phyloP scores from a whole-genome alignment of 2,888 invertebrate species.

The Drosophila maculinotata region DNA sequence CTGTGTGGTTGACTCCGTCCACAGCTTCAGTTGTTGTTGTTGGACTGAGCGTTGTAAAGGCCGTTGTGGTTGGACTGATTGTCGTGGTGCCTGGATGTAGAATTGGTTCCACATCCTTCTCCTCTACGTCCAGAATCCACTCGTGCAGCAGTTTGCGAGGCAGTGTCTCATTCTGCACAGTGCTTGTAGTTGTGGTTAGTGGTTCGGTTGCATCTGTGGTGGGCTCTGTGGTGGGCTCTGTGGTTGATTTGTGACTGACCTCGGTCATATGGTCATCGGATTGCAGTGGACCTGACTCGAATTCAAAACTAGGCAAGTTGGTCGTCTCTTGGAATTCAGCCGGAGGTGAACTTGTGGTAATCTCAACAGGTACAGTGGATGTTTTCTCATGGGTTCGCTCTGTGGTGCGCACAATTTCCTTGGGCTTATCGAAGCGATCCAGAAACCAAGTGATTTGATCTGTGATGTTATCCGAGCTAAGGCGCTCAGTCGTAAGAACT shows the following conservation, averaged over 20 bases:
- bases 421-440: slow-evolving; percentile 61
- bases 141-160: slow-evolving; percentile 39
- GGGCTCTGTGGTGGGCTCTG: slow-evolving; percentile 6
- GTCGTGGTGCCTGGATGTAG: slow-evolving; percentile 9
- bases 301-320: slow-evolving; percentile 9
- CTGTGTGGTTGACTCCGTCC: slow-evolving; percentile 9
- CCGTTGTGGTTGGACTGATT: slow-evolving; percentile 1
- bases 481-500: slow-evolving; percentile 20
- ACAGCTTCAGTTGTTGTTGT: slow-evolving; percentile 22
- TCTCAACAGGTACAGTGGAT: background rate
- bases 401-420: slow-evolving; percentile 61
- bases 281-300: slow-evolving; percentile 4
- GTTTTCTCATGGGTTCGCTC: slow-evolving; percentile 14
- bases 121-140: slow-evolving; percentile 45
- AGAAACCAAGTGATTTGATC: slow-evolving; percentile 66
- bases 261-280: slow-evolving; percentile 16
- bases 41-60: slow-evolving; percentile 9
- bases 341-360: background rate
- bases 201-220: slow-evolving; percentile 14
- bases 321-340: background rate
- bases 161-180: background rate
- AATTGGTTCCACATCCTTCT: slow-evolving; percentile 6
- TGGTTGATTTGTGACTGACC: background rate
- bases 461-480: slow-evolving; percentile 27
- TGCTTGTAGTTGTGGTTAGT: slow-evolving; percentile 8